A percentile compares a stretch with the other conserved stretches of the same genome.
These are phyloP conservation scores for Halictus quadricinctus DNA, from an alignment of 2,888 invertebrate genomes.

Conservation along the genomic window DNA sequence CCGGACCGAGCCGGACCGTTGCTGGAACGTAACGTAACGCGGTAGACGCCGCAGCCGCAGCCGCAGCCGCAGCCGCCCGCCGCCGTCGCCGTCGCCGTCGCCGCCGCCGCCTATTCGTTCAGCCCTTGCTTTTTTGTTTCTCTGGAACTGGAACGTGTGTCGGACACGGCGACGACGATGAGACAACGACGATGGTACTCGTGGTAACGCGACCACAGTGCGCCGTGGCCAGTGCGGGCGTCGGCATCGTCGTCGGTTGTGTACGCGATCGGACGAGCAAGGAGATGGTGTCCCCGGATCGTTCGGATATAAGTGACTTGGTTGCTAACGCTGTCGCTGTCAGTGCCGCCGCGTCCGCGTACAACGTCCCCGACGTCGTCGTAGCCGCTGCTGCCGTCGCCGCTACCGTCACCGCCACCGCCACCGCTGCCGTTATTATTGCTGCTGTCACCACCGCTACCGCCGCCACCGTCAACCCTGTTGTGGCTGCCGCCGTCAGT, in stretches of 20 bases:
- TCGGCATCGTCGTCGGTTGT: slow-evolving; percentile 68
- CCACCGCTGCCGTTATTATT: slow-evolving; percentile 34
- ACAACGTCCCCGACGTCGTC: slow-evolving; percentile 35
- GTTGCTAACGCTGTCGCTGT: slow-evolving; percentile 43
- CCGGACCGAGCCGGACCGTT: slow-evolving; percentile 37
- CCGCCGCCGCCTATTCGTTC: background rate
- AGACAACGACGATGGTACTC: slow-evolving; percentile 70
- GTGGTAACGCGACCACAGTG: slow-evolving; percentile 69
- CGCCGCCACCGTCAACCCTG: slow-evolving; percentile 33
- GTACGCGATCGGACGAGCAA: slow-evolving; percentile 69
- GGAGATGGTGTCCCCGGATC: slow-evolving; percentile 73
- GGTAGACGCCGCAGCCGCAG: background rate
- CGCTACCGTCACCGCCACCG: slow-evolving; percentile 23
- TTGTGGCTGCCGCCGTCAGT: slow-evolving; percentile 34
- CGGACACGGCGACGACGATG: slow-evolving; percentile 64
- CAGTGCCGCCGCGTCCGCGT: slow-evolving; percentile 62
- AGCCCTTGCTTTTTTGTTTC: background rate
- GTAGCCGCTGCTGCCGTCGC: slow-evolving; percentile 24
- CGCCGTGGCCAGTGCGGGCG: slow-evolving; percentile 68
- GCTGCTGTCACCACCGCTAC: slow-evolving; percentile 10
- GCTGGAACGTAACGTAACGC: slow-evolving; percentile 5
- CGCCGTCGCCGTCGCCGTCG: background rate
- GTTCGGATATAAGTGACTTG: slow-evolving; percentile 61
- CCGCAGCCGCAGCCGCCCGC: background rate
- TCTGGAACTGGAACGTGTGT: slow-evolving; percentile 34